Base-by-base conservation (phyloP, 2,113 vertebrate species). In the Tragulus kanchil region DNA sequence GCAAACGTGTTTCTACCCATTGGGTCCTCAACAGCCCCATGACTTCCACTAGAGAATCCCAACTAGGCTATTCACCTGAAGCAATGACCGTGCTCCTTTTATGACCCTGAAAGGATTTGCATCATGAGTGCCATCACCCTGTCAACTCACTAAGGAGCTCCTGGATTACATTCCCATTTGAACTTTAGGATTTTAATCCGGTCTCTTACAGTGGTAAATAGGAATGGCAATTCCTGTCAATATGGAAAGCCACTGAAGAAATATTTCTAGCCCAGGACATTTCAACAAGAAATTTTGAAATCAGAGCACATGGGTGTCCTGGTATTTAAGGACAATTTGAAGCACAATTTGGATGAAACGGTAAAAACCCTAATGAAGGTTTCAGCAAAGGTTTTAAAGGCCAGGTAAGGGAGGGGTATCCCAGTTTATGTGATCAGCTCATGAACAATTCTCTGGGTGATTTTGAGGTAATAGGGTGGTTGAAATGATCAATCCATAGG, bases 201-300 rank as follows among this genome's bases (percentile, higher is more conserved):
- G 45, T 71, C 28, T 79, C 5, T 89, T 77, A 79, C 94, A 73
- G 13, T 69, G 6, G 50, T 93, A 42, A 93, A 36, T 52, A 75
- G 9, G 36, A 91, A 8, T 25, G 7, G 1, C 21, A 89, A 65
- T 97, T 73, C 21, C 42, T 86, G 48, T 17, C 56, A 93, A 83
- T 64, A 67, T 75, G 56, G 19, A 19, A 88, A 86, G 23, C 14
- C 71, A 79, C 67, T 52, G 52, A 96, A 79, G 52, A 92, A 89
- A 81, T 92, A 36, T 28, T 95, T 79, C 91, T 62, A 59, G 14
- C 88, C 11, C 6, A 77, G 59, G 77, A 64, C n/a, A 64, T 93
- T 88, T 81, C 48, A 96, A 61, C 17, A 88, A 21, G 31, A 81
- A 64, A 23, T 92, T 93, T 92, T 42, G 84, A 56, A 77, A n/a